phyloP scores from a whole-genome alignment of 2,113 vertebrate species.

The Callaeas wilsoni region DNA sequence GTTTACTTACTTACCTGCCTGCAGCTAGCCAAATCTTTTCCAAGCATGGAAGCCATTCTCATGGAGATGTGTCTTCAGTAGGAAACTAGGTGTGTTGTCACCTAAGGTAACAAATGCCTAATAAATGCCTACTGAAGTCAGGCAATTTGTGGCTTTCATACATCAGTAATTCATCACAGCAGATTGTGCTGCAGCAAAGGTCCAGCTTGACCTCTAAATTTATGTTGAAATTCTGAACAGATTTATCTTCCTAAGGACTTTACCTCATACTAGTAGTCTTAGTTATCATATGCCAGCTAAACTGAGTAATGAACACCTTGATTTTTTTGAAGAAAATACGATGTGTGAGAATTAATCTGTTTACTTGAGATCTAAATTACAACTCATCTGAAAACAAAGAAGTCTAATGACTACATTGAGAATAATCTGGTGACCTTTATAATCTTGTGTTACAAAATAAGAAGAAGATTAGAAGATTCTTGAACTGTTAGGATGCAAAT shows the following conservation, averaged over 20 bases:
- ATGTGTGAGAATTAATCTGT: neutral
- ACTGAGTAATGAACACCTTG: neutral
- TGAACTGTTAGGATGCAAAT: neutral
- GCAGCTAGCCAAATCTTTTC: neutral
- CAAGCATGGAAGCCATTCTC: neutral
- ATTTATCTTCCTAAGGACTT: neutral
- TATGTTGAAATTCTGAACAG: neutral
- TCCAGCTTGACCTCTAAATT: neutral
- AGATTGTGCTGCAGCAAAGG: neutral
- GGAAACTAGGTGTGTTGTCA: neutral
- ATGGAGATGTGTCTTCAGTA: neutral
- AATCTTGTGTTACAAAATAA: neutral
- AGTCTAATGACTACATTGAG: neutral
- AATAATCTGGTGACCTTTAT: conserved; percentile 1
- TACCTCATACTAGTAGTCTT: neutral
- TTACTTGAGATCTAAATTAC: neutral
- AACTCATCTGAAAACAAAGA: neutral
- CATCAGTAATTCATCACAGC: neutral
- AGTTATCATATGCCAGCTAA: neutral
- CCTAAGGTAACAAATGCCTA: neutral
- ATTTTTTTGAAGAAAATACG: neutral
- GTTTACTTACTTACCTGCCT: neutral
- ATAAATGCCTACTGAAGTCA: neutral
- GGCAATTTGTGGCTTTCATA: neutral
- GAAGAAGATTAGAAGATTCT: neutral